Evolutionary conservation across 2,888 invertebrate genomes (phyloP), one percentile per base, ranked within the genome.

Genomic region (Oithona nana): DNA sequence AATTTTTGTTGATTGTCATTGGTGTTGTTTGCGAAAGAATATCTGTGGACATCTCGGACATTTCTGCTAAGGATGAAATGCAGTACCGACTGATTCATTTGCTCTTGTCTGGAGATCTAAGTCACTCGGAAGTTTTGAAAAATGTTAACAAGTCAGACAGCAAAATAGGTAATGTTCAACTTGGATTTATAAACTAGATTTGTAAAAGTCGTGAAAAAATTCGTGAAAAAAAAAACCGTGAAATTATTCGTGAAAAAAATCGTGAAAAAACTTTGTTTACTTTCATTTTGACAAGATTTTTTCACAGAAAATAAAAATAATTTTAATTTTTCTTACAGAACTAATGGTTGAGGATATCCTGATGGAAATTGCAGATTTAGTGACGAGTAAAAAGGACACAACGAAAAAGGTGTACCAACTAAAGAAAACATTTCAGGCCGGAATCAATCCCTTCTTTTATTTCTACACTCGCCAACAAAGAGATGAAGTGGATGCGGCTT

Each of bases 401-500:
- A 26, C 24, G 13, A 54, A 54, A 26, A 54, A 54, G 11, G 54
- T 54, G 54, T 54, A 54, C 24, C 24, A 54, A 24, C 16, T 54
- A 3, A 20, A 39, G 39, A 39, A 39, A 16, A 16, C 6, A 16
- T 6, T 39, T 16, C 6, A 39, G 39, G 16, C 6, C 39, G 39
- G 39, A 16, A 39, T 39, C 39, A 59, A 59, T 50, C 59, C 59
- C 24, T 59, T 59, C 28, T 59, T 28, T 28, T 59, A 48, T 28
- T 59, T 26, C 50, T 59, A 59, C 59, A 16, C 59, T 24, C n/a
- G 28, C 13, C 26, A 59, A 48, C 59, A 59, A 50, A 48, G 50
- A 26, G 24, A 24, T 22, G 29, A 59, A n/a, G 59, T 29, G 22
- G 20, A 28, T 13, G 57, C 24, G n/a, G 28, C n/a, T 29, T n/a